Conservation (phyloP, 2,113 vertebrate genomes). For the Canis aureus region DNA sequence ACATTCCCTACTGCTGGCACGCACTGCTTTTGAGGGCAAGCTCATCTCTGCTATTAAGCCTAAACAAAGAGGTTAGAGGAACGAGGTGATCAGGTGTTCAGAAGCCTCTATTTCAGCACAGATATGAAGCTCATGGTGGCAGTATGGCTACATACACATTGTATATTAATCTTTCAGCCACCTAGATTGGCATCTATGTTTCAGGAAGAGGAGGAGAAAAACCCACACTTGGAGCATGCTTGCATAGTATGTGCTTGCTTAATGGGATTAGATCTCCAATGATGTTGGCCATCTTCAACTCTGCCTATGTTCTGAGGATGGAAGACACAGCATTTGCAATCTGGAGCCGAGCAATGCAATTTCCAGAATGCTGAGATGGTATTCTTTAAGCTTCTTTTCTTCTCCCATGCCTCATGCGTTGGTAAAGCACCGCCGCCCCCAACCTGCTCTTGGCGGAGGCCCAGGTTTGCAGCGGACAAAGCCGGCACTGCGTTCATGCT, state of each 20-base stretch:
- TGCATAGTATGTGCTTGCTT: not conserved
- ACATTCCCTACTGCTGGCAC: too few species aligned
- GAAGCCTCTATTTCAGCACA: not conserved
- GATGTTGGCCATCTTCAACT: not conserved
- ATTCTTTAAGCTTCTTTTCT: not conserved
- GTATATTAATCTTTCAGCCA: too few species aligned
- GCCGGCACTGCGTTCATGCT: accelerated
- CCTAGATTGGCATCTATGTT: not conserved
- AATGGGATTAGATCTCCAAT: not conserved
- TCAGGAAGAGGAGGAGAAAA: not conserved
- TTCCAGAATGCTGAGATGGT: not conserved
- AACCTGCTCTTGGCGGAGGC: not conserved
- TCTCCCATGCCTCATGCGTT: not conserved
- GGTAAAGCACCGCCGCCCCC: not conserved
- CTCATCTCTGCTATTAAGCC: too few species aligned
- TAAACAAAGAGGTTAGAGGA: not conserved
- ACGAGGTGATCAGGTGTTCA: accelerated
- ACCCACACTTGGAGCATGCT: not conserved
- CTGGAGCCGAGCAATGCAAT: accelerated
- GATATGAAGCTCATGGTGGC: not conserved
- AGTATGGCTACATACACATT: accelerated
- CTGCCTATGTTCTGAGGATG: not conserved
- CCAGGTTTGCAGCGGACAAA: not conserved
- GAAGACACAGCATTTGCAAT: not conserved
- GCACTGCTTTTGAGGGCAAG: not conserved